phyloP scores from a whole-genome alignment of 2,113 vertebrate genomes.

The Hippolais icterina region DNA sequence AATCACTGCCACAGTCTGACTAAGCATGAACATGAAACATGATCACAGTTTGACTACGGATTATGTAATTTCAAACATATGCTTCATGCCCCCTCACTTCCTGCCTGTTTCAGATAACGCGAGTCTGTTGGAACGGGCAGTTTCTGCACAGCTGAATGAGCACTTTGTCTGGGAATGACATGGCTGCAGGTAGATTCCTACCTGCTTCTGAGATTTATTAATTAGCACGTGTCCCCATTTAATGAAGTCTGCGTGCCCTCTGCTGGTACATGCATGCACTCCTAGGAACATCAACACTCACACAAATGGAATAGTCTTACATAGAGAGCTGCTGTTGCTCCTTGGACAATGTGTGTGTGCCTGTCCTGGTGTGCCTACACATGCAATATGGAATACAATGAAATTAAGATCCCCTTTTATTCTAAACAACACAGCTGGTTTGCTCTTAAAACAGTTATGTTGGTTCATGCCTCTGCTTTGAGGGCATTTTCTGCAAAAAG shows the following conservation, averaged over 20 bases:
- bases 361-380: not conserved
- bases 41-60: not conserved
- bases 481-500: not conserved
- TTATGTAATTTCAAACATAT: conserved; percentile 34
- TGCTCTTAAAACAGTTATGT: not conserved
- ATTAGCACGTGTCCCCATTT: conserved; percentile 24
- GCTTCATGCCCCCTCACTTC: conserved; percentile 14
- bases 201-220: conserved; percentile 1
- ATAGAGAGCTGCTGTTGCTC: not conserved
- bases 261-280: conserved; percentile 38
- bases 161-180: not conserved
- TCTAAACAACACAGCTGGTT: not conserved
- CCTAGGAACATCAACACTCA: not conserved
- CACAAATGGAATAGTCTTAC: fast-evolving
- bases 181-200: not conserved
- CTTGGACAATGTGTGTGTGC: not conserved
- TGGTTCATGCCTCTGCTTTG: not conserved
- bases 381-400: fast-evolving
- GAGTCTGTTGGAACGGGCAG: not conserved
- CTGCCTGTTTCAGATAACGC: not conserved
- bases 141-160: not conserved
- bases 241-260: conserved; percentile 61
- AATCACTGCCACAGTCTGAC: conserved; percentile 55
- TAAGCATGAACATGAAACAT: conserved; percentile 49
- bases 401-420: not conserved